These are phyloP conservation scores for Acholoe squamosa DNA, from an alignment of 2,888 invertebrate genomes.

Conservation along the genomic window DNA sequence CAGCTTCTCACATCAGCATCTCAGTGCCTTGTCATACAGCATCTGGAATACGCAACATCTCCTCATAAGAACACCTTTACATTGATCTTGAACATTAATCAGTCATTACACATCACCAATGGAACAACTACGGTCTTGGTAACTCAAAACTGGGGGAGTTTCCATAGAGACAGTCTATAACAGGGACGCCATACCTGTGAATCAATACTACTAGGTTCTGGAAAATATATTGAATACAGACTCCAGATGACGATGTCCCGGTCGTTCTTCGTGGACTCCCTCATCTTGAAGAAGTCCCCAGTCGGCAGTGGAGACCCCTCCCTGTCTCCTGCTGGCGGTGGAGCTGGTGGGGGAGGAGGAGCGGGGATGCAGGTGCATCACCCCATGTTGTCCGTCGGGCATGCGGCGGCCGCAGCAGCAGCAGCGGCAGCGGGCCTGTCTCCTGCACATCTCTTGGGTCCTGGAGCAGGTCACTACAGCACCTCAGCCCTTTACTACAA, in stretches of 20 bases:
- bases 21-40: too few species aligned
- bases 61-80: too few species aligned
- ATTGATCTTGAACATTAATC: too few species aligned
- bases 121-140: too few species aligned
- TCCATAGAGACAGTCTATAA: too few species aligned
- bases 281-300: conserved; percentile 77
- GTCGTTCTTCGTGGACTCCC: conserved; percentile 82
- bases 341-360: conserved; percentile 66
- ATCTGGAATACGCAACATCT: too few species aligned
- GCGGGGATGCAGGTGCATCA: conserved; percentile 58
- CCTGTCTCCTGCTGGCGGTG: conserved; percentile 58
- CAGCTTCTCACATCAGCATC: too few species aligned
- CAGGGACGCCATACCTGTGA: too few species aligned
- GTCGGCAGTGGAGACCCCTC: conserved; percentile 54
- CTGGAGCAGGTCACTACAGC: conserved; percentile 63
- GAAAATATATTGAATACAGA: not conserved
- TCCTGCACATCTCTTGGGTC: conserved; percentile 75
- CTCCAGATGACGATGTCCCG: conserved; percentile 77
- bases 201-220: too few species aligned
- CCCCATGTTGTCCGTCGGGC: conserved; percentile 61
- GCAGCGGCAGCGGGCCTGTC: conserved; percentile 69
- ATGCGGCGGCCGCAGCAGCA: conserved; percentile 53
- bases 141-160: too few species aligned
- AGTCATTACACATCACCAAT: too few species aligned
- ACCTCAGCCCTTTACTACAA: conserved; percentile 54